Evolutionary conservation across 2,797 vertebrate genomes (phyloP), one percentile per base, ranked within the genome.

Genomic region (Hoplostethus atlanticus): DNA sequence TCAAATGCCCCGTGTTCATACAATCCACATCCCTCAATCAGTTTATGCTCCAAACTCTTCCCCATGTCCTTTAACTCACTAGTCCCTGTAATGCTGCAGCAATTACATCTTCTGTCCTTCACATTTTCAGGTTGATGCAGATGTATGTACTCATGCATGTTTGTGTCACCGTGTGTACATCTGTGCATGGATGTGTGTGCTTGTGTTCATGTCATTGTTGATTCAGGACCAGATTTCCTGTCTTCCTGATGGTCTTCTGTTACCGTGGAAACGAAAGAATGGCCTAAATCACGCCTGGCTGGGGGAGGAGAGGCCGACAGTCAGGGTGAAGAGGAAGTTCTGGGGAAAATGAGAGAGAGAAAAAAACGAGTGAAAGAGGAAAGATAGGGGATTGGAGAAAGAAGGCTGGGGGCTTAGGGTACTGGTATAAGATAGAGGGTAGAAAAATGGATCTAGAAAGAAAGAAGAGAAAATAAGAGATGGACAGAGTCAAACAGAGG

Each of bases 231-330:
- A 46, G 40, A 28, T 61, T 64, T 48, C 47, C 67, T 21, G 16
- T 71, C 68, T 55, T 80, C 67, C 40, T 6, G 12, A 59, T 71
- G 64, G 72, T 80, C 74, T 56, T 71, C 63, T 69, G 85, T 89
- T 86, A 54, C 87, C 73, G 5, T 86, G 85, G 87, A 71, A 81
- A 89, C 83, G 0, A 34, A 53, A 54, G 68, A 71, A 70, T 60
- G 36, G 54, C 7, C 46, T 42, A 53, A 53, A 54, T 7, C 58
- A 28, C 17, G 57, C 46, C 30, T 52, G 68, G 68, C 57, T n/a
- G 60, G 40, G 73, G 5, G 11, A 57, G 67, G 63, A 61, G 73
- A 66, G 1, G 4, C 21, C n/a, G 58, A 51, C 12, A 8, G 0
- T 72, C 71, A 62, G 48, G 47, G 30, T 0, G 1, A 59, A 68